Base-by-base conservation (phyloP, 2,113 vertebrate species). In the Hemichromis elongatus region DNA sequence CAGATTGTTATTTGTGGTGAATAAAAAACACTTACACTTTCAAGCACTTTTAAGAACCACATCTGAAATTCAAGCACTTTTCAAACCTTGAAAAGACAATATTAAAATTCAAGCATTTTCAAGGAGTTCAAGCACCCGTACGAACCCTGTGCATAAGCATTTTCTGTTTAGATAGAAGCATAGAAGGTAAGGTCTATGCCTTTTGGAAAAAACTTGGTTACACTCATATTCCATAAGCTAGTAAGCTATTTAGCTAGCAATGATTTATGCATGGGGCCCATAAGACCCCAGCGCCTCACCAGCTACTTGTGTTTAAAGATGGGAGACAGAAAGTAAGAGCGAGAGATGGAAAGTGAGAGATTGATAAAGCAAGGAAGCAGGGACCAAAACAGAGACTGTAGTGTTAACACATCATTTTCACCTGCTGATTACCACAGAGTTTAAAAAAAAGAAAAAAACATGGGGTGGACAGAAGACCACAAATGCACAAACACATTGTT, bases 341-440 rank as follows among this genome's bases (percentile, higher is more conserved):
- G 66, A 70, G 66, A 70, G 66, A 45, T 42, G 13, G 63, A 68
- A 68, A 68, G 63, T 42, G 35, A 42, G 37, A 42, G 26, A 50
- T 19, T 30, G 33, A 53, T 33, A 35, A 53, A 77, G 26, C 28
- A n/a, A 19, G 26, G 54, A 19, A 33, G n/a, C 52, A 30, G 52
- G 11, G 59, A 45, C 35, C 40, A 63, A 26, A 52, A 13, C 55
- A 42, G 52, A 18, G 37, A 35, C 24, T 53, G 53, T 45, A 12
- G 40, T 33, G 28, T 84, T 81, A 84, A 78, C 84, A 86, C 81
- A 30, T 87, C 0, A 84, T 87, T 87, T 84, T 87, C 59, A 84
- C 81, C 79, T 84, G 26, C 81, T 90, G 79, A 87, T 82, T 73
- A 81, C 19, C 5, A 21, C 56, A 8, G 68, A 75, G 28, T 14